Conservation (phyloP, 2,113 vertebrate species). For the Gobiocypris rarus region DNA sequence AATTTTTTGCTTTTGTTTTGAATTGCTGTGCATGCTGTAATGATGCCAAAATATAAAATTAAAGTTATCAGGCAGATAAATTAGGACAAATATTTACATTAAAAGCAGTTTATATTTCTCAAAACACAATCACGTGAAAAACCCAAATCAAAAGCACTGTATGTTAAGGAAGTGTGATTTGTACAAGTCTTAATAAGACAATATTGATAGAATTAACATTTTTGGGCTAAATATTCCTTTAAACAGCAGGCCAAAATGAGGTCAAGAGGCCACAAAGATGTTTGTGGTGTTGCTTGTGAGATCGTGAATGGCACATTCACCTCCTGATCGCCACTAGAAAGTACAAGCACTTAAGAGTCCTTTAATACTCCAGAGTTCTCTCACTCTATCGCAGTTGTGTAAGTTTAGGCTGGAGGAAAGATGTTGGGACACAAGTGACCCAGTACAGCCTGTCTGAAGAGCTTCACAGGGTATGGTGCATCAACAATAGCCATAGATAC, state of each 20-base stretch:
- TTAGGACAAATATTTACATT: not conserved
- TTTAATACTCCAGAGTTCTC: not conserved
- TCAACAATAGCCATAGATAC: constrained; percentile 13
- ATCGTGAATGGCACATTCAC: not conserved
- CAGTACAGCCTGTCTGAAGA: not conserved
- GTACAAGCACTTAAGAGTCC: constrained; percentile 6
- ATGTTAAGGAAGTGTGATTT: too few species aligned
- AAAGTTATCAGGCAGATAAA: not conserved
- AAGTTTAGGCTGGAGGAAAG: not conserved
- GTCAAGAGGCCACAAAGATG: not conserved
- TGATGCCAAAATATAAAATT: not conserved
- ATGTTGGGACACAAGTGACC: constrained; percentile 5
- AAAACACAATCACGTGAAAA: not conserved
- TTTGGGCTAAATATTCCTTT: not conserved
- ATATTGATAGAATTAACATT: not conserved
- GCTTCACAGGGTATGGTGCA: not conserved
- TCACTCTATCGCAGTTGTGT: not conserved
- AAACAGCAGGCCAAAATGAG: not conserved
- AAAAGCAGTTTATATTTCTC: not conserved
- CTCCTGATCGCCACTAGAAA: not conserved
- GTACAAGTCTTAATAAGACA: not conserved
- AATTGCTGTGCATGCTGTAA: not conserved
- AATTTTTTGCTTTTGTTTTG: not conserved
- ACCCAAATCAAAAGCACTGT: not conserved
- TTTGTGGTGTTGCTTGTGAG: not conserved